These are phyloP conservation scores for Chauna torquata DNA, from an alignment of 2,113 vertebrate genomes.

Conservation along the genomic window DNA sequence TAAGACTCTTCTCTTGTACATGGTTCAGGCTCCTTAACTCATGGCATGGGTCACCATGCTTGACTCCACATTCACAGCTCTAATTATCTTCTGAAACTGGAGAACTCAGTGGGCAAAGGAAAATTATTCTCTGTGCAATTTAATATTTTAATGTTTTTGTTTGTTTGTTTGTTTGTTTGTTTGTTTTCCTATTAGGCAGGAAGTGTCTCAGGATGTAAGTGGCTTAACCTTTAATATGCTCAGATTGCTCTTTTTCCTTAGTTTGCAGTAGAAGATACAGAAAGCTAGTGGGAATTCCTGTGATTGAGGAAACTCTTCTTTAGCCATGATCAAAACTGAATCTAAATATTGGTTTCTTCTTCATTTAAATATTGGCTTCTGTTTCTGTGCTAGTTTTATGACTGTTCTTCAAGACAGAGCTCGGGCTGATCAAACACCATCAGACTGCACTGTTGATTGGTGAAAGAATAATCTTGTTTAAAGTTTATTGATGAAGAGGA, in stretches of 20 bases:
- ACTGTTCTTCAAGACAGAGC: background rate
- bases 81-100: background rate
- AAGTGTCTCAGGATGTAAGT: background rate
- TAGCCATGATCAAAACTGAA: background rate
- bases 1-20: background rate
- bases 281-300: background rate
- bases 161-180: background rate
- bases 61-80: background rate
- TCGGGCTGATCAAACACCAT: background rate
- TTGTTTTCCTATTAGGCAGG: background rate
- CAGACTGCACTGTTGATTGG: background rate
- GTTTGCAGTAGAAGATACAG: background rate
- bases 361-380: background rate
- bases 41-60: accelerated
- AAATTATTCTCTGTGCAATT: background rate
- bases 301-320: background rate
- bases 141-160: background rate
- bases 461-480: background rate
- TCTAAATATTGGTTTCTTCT: background rate
- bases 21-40: background rate
- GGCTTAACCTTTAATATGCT: background rate
- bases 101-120: background rate
- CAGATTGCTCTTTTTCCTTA: background rate
- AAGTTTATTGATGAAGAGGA: background rate
- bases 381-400: background rate